Base-by-base conservation (phyloP, 2,888 invertebrate species). In the Dromius quadrimaculatus region DNA sequence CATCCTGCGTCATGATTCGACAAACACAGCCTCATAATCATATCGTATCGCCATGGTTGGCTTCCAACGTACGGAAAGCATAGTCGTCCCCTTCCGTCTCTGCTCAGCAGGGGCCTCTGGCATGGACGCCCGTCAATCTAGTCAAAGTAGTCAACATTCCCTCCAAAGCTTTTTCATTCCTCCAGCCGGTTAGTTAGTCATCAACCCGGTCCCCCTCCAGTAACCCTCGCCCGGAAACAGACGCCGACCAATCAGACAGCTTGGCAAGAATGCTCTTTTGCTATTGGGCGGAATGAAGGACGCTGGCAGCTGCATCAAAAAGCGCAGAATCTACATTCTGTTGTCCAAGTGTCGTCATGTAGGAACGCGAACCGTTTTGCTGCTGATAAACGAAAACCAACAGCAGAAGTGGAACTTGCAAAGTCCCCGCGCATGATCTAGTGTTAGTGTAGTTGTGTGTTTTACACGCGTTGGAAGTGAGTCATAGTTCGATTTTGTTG, bases 281-380 rank as follows among this genome's bases (percentile, higher is more conserved):
- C 9, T 32, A 68, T 68, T 68, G 68, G 68, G 15, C 45, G 45
- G 9, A 41, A 23, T 59, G 68, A 68, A 68, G 68, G 68, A 68
- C 68, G 66, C 57, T 54, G 45, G 43, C 38, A 28, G 59, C 28
- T 59, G 57, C 45, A 19, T 57, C 20, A 17, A 15, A 41, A 57
- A 43, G 68, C 68, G 68, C 68, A 68, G 68, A 68, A 68, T 68
- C 68, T 68, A 59, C 68, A 68, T 59, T 68, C 36, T 32, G 47
- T 32, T 22, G 13, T 47, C 47, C n/a, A 64, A 41, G 68, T 68
- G 43, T 68, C 38, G 65, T 59, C 54, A 62, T 62, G 62, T 41
- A 62, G 62, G 61, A 41, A 62, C 62, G 62, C 62, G 15, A 62
- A 41, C 62, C 38, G 62, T 41, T 62, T 41, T 23, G 62, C 62